A percentile compares a stretch with the other conserved stretches of the same genome.
These are phyloP conservation scores for Archips xylosteana DNA, from an alignment of 2,888 invertebrate species.

Conservation along the genomic window DNA sequence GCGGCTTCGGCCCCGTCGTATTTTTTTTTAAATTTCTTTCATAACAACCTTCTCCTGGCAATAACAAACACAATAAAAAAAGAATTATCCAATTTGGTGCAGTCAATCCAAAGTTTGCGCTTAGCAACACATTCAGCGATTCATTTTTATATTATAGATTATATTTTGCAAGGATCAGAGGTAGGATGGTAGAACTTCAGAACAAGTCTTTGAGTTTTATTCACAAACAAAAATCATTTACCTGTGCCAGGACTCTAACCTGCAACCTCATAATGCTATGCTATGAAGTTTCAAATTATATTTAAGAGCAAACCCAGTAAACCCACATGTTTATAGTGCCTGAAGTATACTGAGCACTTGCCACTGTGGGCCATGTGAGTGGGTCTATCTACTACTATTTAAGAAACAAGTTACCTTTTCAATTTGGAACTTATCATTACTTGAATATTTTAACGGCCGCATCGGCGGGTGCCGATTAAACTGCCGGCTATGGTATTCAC, in stretches of 20 bases:
- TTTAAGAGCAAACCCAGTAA: not conserved
- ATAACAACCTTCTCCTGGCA: no score
- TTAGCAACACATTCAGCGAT: no score
- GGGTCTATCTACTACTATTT: not conserved
- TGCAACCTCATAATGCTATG: not conserved
- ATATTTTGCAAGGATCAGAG: no score
- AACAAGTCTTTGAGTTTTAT: not conserved
- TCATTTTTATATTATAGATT: no score
- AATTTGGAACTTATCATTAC: slow-evolving; percentile 10
- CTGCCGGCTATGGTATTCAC: slow-evolving; percentile 45
- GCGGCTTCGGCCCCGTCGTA: no score
- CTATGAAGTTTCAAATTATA: not conserved
- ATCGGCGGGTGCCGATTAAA: slow-evolving; percentile 38
- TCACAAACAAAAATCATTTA: not conserved
- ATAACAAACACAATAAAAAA: no score
- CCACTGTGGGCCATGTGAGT: not conserved
- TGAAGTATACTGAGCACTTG: not conserved
- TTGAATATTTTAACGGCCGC: slow-evolving; percentile 10
- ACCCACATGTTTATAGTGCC: not conserved
- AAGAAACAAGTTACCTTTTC: slow-evolving; percentile 10
- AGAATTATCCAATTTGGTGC: no score
- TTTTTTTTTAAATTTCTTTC: no score
- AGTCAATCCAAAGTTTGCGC: no score
- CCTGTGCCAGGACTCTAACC: not conserved
- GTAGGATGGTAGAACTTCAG: not conserved